Conservation (phyloP, 92 coral and sea anemone species). For the Epizoanthus rinbou region DNA sequence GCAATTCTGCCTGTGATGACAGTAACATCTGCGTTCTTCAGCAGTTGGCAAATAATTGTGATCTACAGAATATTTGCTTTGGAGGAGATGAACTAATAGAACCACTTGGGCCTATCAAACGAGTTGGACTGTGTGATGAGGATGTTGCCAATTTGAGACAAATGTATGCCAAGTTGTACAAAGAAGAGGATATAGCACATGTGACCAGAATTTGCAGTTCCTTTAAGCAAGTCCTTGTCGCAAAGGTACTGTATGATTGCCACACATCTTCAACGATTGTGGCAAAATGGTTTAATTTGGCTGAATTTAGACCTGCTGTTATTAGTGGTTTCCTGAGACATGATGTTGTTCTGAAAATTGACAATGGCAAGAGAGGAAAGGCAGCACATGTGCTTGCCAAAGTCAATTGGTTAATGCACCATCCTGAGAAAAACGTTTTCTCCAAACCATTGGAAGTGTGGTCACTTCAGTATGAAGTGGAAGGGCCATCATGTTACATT, state of each 20-base stretch:
- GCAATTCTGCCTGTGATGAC: not conserved
- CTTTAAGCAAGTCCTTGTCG: slow-evolving; percentile 38
- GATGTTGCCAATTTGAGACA: slow-evolving; percentile 29
- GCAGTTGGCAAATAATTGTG: not conserved
- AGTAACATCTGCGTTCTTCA: not conserved
- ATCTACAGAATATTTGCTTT: not conserved
- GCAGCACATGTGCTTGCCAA: slow-evolving; percentile 52
- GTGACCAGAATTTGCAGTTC: slow-evolving; percentile 42
- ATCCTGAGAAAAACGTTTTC: slow-evolving; percentile 45
- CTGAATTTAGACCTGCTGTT: slow-evolving; percentile 51
- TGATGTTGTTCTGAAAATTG: slow-evolving; percentile 39
- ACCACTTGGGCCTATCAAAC: slow-evolving; percentile 41
- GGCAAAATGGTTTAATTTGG: slow-evolving; percentile 55
- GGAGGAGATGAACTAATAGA: not conserved
- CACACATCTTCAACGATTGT: slow-evolving; percentile 48
- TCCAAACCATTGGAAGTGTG: slow-evolving; percentile 52
- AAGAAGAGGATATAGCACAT: slow-evolving; percentile 27
- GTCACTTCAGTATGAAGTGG: slow-evolving; percentile 41
- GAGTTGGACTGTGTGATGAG: slow-evolving; percentile 22
- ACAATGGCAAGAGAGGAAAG: slow-evolving; percentile 24
- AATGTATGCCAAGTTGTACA: slow-evolving; percentile 42
- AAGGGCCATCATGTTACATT: slow-evolving; percentile 40
- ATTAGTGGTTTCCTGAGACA: slow-evolving; percentile 41
- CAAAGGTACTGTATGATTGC: slow-evolving; percentile 32
- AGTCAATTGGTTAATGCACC: slow-evolving; percentile 52